Conservation (phyloP, 2,113 vertebrate genomes). For the Anarhynchus alexandrinus region DNA sequence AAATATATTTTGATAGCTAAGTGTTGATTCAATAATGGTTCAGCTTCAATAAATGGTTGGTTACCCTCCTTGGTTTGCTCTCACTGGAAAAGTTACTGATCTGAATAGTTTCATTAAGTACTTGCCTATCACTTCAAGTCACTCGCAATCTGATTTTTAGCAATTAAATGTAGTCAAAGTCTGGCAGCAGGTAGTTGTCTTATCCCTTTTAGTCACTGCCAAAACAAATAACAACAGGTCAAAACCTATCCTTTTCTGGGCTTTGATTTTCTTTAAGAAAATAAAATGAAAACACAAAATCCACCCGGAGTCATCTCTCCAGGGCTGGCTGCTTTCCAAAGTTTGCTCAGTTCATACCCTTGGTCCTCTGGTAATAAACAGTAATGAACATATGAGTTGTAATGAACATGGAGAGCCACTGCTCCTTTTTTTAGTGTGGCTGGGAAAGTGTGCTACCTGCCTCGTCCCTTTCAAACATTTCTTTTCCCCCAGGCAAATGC, state of each 20-base stretch:
- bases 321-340: background rate
- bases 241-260: background rate
- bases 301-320: background rate
- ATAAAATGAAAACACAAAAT: background rate
- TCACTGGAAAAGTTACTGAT: background rate
- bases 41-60: background rate
- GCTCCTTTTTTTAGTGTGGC: background rate
- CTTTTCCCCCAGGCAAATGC: background rate
- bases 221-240: slow-evolving; percentile 11
- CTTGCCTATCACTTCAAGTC: background rate
- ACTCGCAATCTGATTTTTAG: background rate
- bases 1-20: background rate
- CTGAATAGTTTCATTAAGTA: background rate
- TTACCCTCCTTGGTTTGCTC: background rate
- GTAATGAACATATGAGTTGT: background rate
- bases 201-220: slow-evolving; percentile 1
- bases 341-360: background rate
- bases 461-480: background rate
- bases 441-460: background rate
- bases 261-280: slow-evolving; percentile 20
- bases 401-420: background rate
- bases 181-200: background rate
- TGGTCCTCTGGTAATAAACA: background rate
- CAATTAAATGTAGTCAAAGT: background rate
- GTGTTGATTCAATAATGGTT: background rate